Evolutionary conservation across 2,113 vertebrate species (phyloP), one percentile per base, ranked within the genome.

Genomic region (Antechinus stuartii): DNA sequence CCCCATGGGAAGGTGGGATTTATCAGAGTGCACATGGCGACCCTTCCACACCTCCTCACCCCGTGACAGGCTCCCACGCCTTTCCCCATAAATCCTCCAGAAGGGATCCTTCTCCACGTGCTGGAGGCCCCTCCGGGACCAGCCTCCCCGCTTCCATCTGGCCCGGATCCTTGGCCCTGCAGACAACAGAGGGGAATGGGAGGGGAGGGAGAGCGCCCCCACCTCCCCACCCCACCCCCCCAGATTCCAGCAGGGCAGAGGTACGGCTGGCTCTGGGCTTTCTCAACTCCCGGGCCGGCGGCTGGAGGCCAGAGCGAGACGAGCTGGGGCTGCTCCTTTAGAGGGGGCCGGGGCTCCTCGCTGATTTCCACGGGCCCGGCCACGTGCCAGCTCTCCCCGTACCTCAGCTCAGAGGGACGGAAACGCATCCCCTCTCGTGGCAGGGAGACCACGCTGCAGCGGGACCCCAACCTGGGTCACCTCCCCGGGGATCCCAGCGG

Each of bases 311-410:
- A 68, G 57, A 35, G 56, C 54, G 56, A 92, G 90, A 91, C 90
- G 95, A 8, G 91, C 90, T 2, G 25, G 89, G 46, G 55, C 91
- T 91, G 61, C 97, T 97, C 93, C 93, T 95, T 95, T 96, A 97
- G 95, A 91, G 89, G 96, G 97, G 68, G 93, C 91, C 54, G 50
- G 91, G 57, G 54, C 54, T 68, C 61, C 96, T 91, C 76, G 96
- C 92, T 97, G 92, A 97, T 98, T 98, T 98, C 94, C 97, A 96
- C 97, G 97, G n/a, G 96, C 92, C 93, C 61, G 96, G 97, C 94
- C 92, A 35, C 9, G 95, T 95, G 95, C 94, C 97, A 98, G 97
- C 97, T 98, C 95, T 68, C 61, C 35, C 61, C 12, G 35, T 68
- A 97, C 92, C 95, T 68, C 95, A 96, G 96, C 93, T 56, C 96